Percentiles rank a stretch among this genome's conserved stretches.
These are phyloP conservation scores for Delia radicum DNA, from an alignment of 1,140 invertebrate genomes.

Conservation along the genomic window DNA sequence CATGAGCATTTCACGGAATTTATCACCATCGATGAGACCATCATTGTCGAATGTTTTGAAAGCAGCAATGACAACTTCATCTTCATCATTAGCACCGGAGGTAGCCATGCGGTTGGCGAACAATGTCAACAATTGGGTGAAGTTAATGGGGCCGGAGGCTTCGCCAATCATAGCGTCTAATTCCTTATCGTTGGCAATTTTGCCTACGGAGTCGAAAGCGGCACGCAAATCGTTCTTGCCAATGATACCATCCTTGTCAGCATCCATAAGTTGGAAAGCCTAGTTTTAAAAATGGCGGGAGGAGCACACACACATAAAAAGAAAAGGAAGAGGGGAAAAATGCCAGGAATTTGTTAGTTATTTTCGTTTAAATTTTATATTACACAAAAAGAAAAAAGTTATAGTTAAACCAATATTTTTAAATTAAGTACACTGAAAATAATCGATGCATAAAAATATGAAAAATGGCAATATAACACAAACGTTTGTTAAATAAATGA, in stretches of 20 bases:
- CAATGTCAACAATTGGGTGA: slow-evolving; percentile 89
- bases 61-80: slow-evolving; percentile 90
- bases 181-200: slow-evolving; percentile 85
- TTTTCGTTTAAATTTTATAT: too few species aligned
- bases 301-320: too few species aligned
- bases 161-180: slow-evolving; percentile 88
- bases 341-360: too few species aligned
- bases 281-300: too few species aligned
- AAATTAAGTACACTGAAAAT: too few species aligned
- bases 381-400: too few species aligned
- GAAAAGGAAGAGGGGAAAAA: too few species aligned
- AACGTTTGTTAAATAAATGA: too few species aligned
- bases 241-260: slow-evolving; percentile 97
- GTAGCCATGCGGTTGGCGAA: slow-evolving; percentile 88
- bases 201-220: slow-evolving; percentile 93
- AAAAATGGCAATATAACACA: too few species aligned
- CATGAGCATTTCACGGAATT: slow-evolving; percentile 90
- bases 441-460: too few species aligned
- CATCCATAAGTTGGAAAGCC: slow-evolving; percentile 98
- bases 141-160: slow-evolving; percentile 90
- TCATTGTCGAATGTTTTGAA: slow-evolving; percentile 94
- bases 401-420: too few species aligned
- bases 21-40: slow-evolving; percentile 85
- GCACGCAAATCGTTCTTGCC: slow-evolving; percentile 93
- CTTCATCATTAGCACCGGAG: slow-evolving; percentile 81